Evolutionary conservation across 2,797 vertebrate genomes (phyloP).

Genomic region (Pygocentrus nattereri): DNA sequence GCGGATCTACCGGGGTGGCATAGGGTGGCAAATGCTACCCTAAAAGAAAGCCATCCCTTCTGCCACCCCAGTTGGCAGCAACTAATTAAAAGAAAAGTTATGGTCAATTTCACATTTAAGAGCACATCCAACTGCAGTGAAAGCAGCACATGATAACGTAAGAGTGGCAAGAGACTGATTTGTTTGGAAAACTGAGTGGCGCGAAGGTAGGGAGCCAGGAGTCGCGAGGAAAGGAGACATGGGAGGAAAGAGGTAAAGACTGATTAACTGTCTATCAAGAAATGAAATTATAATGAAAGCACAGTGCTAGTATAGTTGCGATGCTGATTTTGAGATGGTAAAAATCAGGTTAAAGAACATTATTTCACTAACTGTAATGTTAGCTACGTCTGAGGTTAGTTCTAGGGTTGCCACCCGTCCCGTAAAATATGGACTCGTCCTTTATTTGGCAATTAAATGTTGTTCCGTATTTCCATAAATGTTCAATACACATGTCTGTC

Average conservation of each 20-base stretch:
- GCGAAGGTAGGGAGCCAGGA: not conserved
- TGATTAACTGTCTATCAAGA: not conserved
- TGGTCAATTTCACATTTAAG: not conserved
- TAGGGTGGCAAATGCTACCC: too few species aligned
- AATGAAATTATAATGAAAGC: not conserved
- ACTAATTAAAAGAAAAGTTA: constrained; percentile 6
- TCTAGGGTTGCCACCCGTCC: too few species aligned
- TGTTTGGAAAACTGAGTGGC: not conserved
- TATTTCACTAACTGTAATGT: not conserved
- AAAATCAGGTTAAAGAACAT: not conserved
- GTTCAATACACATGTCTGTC: too few species aligned
- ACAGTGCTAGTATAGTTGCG: too few species aligned
- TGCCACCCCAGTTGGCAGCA: too few species aligned
- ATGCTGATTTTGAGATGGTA: not conserved
- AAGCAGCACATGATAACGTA: not conserved
- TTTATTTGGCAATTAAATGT: too few species aligned
- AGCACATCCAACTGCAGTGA: not conserved
- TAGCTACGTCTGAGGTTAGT: constrained; percentile 5
- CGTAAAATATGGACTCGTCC: too few species aligned
- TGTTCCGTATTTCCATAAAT: too few species aligned
- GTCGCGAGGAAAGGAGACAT: too few species aligned
- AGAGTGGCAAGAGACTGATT: not conserved
- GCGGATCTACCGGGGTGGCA: too few species aligned
- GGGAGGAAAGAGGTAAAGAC: not conserved
- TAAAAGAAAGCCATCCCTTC: too few species aligned